Base-by-base conservation (phyloP, 2,113 vertebrate genomes). In the Thalassoma bifasciatum region DNA sequence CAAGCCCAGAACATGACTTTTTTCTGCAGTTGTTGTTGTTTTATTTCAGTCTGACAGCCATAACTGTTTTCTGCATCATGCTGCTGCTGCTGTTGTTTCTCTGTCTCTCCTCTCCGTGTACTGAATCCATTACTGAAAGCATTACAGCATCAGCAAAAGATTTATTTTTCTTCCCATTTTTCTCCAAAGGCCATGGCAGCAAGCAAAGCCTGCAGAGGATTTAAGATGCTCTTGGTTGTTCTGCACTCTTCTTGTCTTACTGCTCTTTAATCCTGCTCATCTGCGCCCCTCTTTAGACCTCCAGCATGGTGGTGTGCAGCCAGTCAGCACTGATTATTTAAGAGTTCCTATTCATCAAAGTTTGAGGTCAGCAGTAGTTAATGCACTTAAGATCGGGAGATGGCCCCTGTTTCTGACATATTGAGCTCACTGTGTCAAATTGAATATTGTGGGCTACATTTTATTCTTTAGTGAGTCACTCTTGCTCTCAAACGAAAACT, bases 141-240 rank as follows among this genome's bases (percentile, higher is more conserved):
- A 92, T 92, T 91, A 90, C 86, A 79, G 75, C 90, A 87, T 89
- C 84, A 85, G 74, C 34, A 53, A 90, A 85, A 86, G 76, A 90
- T 91, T 89, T 86, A 77, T 85, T 82, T 74, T 81, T 57, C 58
- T 40, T 56, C 42, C 47, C 54, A 11, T 58, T 71, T 72, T 81
- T 58, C 51, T 58, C 53, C 62, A 62, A 82, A 84, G 69, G 83
- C 63, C 64, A 51, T 83, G 68, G 75, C 81, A 87, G 84, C 83
- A 85, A 71, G 57, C 65, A 80, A 68, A 85, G 73, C 40, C 66
- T 69, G 56, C 63, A 47, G 75, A 84, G 72, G 54, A 76, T 82
- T 79, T 74, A 74, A 66, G 66, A 75, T 77, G 23, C 40, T 81
- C 37, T 75, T 74, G 65, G 66, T 81, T 70, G 30, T 77, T 84